A percentile compares a stretch with the other conserved stretches of the same genome.
These are phyloP conservation scores for Tipula confusa DNA, from an alignment of 2,888 invertebrate species.

Conservation along the genomic window DNA sequence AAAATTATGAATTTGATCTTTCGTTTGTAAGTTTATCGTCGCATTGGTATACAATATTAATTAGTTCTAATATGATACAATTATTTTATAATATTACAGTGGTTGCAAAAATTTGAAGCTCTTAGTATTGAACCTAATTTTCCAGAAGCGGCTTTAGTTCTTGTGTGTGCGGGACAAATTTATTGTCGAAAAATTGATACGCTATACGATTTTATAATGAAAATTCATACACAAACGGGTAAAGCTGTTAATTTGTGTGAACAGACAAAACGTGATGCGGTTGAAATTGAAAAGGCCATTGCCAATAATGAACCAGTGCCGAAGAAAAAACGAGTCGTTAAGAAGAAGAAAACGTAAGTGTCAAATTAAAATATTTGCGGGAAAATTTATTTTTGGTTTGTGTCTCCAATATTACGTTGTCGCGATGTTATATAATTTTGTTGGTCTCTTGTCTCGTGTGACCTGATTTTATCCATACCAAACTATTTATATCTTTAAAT, in stretches of 20 bases:
- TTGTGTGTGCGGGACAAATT: background rate
- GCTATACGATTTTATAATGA: background rate
- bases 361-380: background rate
- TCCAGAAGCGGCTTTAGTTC: background rate
- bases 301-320: background rate
- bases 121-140: background rate
- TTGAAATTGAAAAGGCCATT: background rate
- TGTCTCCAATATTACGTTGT: background rate
- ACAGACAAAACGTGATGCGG: slow-evolving; percentile 15
- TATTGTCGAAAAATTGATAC: background rate
- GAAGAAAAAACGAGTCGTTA: background rate
- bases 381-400: background rate
- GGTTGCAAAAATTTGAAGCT: slow-evolving; percentile 20
- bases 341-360: slow-evolving; percentile 25
- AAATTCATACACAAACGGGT: slow-evolving; percentile 26
- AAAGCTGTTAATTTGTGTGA: background rate
- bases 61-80: background rate
- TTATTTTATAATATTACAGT: background rate
- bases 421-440: background rate
- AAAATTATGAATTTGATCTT: slow-evolving; percentile 15
- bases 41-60: no score
- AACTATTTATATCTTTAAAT: no score
- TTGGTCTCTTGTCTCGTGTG: background rate
- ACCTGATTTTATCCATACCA: background rate
- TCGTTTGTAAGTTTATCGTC: background rate